A percentile compares a stretch with the other conserved stretches of the same genome.
These are phyloP conservation scores for Microtus oregoni DNA, from an alignment of 2,113 vertebrate species.

Conservation along the genomic window DNA sequence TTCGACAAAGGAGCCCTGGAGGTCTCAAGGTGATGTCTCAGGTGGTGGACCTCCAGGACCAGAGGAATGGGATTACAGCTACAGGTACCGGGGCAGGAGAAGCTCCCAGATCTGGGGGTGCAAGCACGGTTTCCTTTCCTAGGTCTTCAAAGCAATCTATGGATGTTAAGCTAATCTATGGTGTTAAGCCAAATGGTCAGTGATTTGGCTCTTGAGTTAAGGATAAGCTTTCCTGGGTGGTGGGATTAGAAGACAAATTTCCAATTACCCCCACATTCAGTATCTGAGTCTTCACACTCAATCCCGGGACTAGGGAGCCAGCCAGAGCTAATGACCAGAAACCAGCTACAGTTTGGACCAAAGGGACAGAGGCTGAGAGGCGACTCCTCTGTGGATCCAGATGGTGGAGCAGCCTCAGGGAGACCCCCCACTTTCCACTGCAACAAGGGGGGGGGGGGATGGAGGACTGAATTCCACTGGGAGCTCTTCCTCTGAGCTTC, in stretches of 20 bases:
- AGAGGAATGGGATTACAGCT: background rate
- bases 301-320: background rate
- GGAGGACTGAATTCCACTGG: background rate
- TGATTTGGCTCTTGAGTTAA: background rate
- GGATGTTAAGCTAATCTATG: background rate
- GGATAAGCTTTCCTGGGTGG: background rate
- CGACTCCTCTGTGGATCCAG: background rate
- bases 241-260: background rate
- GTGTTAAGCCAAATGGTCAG: background rate
- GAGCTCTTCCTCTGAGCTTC: conserved; percentile 42
- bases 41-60: background rate
- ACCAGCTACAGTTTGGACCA: background rate
- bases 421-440: background rate
- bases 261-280: background rate
- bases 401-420: background rate
- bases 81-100: background rate
- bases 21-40: background rate
- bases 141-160: background rate
- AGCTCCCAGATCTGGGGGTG: background rate
- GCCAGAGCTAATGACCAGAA: too few relatives aligned
- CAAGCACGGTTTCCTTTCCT: background rate
- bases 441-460: background rate
- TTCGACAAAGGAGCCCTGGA: background rate
- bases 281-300: background rate
- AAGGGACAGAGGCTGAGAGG: background rate